phyloP scores from a whole-genome alignment of 2,888 invertebrate genomes.

The Caenorhabditis zanzibari region DNA sequence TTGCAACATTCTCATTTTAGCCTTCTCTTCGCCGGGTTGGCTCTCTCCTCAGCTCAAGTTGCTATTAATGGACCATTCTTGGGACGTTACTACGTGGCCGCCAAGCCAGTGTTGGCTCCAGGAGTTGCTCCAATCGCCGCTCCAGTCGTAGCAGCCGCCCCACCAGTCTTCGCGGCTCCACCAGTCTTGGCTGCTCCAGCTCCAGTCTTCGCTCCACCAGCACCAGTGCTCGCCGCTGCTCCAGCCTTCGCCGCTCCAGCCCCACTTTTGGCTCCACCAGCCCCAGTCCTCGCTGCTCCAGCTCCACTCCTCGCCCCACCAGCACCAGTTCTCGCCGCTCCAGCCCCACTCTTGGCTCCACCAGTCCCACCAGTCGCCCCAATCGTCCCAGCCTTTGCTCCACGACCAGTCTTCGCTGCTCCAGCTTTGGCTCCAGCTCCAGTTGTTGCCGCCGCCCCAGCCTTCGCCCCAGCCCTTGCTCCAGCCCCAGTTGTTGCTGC shows the following conservation, averaged over 20 bases:
- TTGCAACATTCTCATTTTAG: conserved; percentile 44
- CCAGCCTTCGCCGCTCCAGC: conserved; percentile 56
- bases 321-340: conserved; percentile 54
- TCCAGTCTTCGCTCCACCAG: conserved; percentile 54
- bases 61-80: conserved; percentile 72
- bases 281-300: conserved; percentile 56
- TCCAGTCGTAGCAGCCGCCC: conserved; percentile 67
- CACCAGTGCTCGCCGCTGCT: conserved; percentile 46
- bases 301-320: conserved; percentile 65
- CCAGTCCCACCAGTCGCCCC: conserved; percentile 68
- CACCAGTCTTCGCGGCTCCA: conserved; percentile 64
- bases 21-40: conserved; percentile 68
- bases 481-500: conserved; percentile 28
- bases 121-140: conserved; percentile 69
- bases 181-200: conserved; percentile 62
- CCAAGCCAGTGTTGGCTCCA: conserved; percentile 71
- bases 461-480: conserved; percentile 46
- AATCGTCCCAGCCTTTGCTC: conserved; percentile 64
- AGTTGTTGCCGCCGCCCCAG: conserved; percentile 53
- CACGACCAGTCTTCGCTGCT: conserved; percentile 62
- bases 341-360: conserved; percentile 64
- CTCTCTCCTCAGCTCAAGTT: conserved; percentile 70
- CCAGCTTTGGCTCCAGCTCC: conserved; percentile 56
- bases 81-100: conserved; percentile 73
- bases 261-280: conserved; percentile 48